Evolutionary conservation across 2,113 vertebrate species (phyloP).

Genomic region (Tor tambroides): DNA sequence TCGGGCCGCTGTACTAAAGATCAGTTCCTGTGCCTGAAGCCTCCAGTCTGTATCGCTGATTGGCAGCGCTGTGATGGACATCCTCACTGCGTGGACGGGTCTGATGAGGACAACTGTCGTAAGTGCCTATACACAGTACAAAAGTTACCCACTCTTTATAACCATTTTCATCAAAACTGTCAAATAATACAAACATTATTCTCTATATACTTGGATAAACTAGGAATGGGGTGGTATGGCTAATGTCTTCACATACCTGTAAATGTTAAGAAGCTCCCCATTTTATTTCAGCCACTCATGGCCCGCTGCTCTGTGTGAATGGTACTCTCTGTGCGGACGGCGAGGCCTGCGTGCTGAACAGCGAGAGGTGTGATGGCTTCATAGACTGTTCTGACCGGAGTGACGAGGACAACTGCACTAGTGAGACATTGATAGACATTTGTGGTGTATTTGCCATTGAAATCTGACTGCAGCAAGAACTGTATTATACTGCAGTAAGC

Average conservation of each 20-base stretch:
- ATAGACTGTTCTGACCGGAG: slow-evolving; percentile 94
- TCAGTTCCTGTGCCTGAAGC: slow-evolving; percentile 86
- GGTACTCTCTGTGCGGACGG: slow-evolving; percentile 86
- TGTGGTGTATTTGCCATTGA: not conserved
- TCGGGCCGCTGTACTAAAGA: slow-evolving; percentile 79
- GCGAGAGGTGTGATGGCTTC: slow-evolving; percentile 89
- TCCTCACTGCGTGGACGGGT: slow-evolving; percentile 86
- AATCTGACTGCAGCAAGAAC: not conserved
- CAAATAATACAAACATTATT: not conserved
- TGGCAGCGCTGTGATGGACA: slow-evolving; percentile 90
- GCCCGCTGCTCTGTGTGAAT: slow-evolving; percentile 80
- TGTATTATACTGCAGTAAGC: not conserved
- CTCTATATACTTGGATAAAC: not conserved
- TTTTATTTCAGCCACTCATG: slow-evolving; percentile 81
- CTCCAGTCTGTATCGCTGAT: slow-evolving; percentile 86
- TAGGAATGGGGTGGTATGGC: not conserved
- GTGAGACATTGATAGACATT: slow-evolving; percentile 66
- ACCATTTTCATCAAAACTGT: not conserved
- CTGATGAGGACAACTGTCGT: slow-evolving; percentile 90
- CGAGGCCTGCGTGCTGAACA: slow-evolving; percentile 82
- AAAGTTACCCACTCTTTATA: not conserved
- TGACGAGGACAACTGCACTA: slow-evolving; percentile 87
- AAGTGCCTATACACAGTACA: slow-evolving; percentile 67
- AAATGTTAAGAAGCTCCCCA: not conserved
- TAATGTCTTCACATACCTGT: not conserved